Evolutionary conservation across 2,888 invertebrate species (phyloP), one percentile per base, ranked within the genome.

Genomic region (Drosophila siamana): DNA sequence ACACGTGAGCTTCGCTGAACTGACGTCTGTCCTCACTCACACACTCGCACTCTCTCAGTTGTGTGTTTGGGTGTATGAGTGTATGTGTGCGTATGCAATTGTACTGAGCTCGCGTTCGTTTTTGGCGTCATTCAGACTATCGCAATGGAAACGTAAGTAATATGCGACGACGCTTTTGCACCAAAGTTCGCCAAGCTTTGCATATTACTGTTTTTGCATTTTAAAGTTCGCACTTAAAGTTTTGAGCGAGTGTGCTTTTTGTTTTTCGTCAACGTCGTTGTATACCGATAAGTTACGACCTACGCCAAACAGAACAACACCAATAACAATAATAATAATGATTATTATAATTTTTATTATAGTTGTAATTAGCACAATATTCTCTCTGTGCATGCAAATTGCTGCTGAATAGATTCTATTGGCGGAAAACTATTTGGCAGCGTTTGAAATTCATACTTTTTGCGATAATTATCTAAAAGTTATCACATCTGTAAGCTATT

Each of bases 91-190:
- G 38, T 7, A 15, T 46, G 30, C 19, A 11, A 15, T 52, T 30
- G 54, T 5, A 36, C 1, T 2, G 33, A 44, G 16, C 36, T 16
- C 30, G 38, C 16, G 56, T 47, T 59, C 41, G 36, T 47, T 47
- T 51, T 13, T 50, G 68, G 50, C 71, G 72, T 60, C 60, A 69
- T 47, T 40, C 48, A 48, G 62, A 69, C 78, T 84, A 81, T 71
- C 76, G 56, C 86, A 81, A 76, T 69, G 56, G 51, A 68, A 79
- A 52, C 52, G 65, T 72, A 62, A 74, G 84, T 69, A 71, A 41
- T 54, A 54, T 66, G 44, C 46, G 56, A 33, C 67, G 50, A 6
- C 33, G 52, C 57, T 50, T 50, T 52, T 60, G 28, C 30, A 44
- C 48, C 50, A 68, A 72, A 56, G 38, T 55, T 73, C 46, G 72